Evolutionary conservation across 2,888 invertebrate species (phyloP), one percentile per base, ranked within the genome.

Genomic region (Microplitis deprimator): DNA sequence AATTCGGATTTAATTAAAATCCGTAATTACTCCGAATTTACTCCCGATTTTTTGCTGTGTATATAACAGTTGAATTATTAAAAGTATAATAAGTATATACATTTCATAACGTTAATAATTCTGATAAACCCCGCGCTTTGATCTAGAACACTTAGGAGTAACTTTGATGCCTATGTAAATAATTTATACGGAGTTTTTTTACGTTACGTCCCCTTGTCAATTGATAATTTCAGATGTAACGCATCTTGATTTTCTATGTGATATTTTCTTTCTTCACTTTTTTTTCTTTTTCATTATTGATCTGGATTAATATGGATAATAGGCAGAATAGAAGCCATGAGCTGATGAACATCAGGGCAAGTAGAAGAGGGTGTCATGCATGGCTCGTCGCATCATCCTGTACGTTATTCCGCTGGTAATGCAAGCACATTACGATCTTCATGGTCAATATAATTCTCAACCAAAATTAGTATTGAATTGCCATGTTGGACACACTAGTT

Each of bases 401-500:
- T 72, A 16, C 20, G 39, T 16, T 64, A 41, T 67, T n/a, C 65
- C 65, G 29, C 16, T 61, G 13, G 13, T 65, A 40, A 67, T 29
- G 59, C 67, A 20, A 41, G 29, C 67, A 73, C 40, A 77, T 71
- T 68, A 75, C 75, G 73, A 74, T 86, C 85, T 87, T 87, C 85
- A 88, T 84, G 87, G 85, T 87, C 86, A 87, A 87, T 88, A 85
- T 86, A 86, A 84, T 83, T 85, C 85, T 84, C 84, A 86, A 82
- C 84, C 85, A 85, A 87, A 87, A 87, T 88, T 88, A 86, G 85
- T 83, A 81, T 84, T 83, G 86, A 86, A 87, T 86, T 84, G 83
- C 84, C 80, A 77, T 74, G 74, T 39, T 29, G 29, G 29, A 29
- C 29, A 40, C n/a, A 64, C 41, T 62, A 41, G 7, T 38, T 17